Percentiles rank a stretch among this genome's conserved stretches.
phyloP scores from a whole-genome alignment of 2,113 vertebrate genomes.

The Phasianus colchicus region DNA sequence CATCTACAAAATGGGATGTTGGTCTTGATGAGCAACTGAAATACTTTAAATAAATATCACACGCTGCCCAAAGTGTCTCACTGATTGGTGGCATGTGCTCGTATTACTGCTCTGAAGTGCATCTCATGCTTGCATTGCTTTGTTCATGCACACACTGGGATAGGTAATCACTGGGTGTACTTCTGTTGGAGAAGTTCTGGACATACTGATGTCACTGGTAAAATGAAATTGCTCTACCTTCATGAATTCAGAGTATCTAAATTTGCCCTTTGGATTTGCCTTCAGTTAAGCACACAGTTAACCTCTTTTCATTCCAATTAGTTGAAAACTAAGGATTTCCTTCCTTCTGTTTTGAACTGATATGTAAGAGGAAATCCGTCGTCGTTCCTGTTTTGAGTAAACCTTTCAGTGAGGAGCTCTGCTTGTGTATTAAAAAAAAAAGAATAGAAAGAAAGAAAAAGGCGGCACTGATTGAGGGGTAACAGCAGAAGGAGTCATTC shows the following conservation, averaged over 20 bases:
- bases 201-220: not conserved
- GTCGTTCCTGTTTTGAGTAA: conserved; percentile 85
- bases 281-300: conserved; percentile 62
- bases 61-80: not conserved
- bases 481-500: not conserved
- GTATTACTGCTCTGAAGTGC: not conserved
- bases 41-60: not conserved
- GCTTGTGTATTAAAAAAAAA: conserved; percentile 44
- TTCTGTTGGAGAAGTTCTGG: not conserved
- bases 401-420: conserved; percentile 55
- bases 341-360: conserved; percentile 85
- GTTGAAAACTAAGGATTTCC: conserved; percentile 79
- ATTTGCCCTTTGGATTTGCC: conserved; percentile 37
- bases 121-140: accelerated
- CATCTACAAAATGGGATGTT: not conserved
- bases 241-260: conserved; percentile 25
- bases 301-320: conserved; percentile 65
- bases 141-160: not conserved
- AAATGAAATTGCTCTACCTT: conserved; percentile 13
- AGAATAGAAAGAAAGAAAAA: conserved; percentile 55
- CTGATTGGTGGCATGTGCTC: not conserved
- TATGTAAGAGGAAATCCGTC: conserved; percentile 87
- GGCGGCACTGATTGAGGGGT: conserved; percentile 27
- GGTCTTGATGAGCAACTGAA: not conserved
- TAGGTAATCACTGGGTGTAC: not conserved